Evolutionary conservation across 37 sponge, comb jelly and placozoan species (phyloP).

Genomic region (Aphrocallistes beatrix): DNA sequence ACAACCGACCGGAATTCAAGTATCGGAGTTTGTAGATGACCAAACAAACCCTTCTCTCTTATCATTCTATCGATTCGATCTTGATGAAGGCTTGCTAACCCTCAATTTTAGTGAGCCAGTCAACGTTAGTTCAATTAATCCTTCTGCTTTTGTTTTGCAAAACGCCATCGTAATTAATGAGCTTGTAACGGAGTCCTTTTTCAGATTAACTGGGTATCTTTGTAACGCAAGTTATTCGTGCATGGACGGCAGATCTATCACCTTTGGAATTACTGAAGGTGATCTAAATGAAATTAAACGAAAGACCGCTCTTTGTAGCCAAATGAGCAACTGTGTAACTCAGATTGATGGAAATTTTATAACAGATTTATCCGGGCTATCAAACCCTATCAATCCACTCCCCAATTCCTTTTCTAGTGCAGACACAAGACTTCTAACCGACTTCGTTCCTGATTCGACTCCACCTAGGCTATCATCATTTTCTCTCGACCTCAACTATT

Average conservation of each 20-base stretch:
- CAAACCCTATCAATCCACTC: neutral
- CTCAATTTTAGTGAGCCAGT: conserved; percentile 66
- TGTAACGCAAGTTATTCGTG: neutral
- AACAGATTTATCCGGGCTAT: neutral
- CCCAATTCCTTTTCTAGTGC: neutral
- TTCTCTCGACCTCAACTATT: conserved; percentile 51
- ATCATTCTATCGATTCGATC: conserved; percentile 42
- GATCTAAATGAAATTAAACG: conserved; percentile 56
- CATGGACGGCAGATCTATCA: conserved; percentile 6
- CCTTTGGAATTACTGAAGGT: conserved; percentile 27
- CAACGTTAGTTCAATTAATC: conserved; percentile 34
- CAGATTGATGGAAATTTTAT: conserved; percentile 62
- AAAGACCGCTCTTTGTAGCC: conserved; percentile 23
- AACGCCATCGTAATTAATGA: conserved; percentile 27
- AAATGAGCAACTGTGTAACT: conserved; percentile 26
- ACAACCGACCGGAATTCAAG: neutral
- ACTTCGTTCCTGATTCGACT: conserved; percentile 41
- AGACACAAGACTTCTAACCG: neutral
- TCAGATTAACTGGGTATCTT: conserved; percentile 24
- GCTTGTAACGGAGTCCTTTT: neutral
- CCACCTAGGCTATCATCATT: conserved; percentile 40
- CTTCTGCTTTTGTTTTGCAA: conserved; percentile 29
- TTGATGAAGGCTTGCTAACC: conserved; percentile 37
- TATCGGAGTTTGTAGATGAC: conserved; percentile 26
- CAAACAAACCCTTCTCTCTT: conserved; percentile 32